A percentile compares a stretch with the other conserved stretches of the same genome.
Conservation (phyloP, 1,140 invertebrate species). For the Drosophila leontia region DNA sequence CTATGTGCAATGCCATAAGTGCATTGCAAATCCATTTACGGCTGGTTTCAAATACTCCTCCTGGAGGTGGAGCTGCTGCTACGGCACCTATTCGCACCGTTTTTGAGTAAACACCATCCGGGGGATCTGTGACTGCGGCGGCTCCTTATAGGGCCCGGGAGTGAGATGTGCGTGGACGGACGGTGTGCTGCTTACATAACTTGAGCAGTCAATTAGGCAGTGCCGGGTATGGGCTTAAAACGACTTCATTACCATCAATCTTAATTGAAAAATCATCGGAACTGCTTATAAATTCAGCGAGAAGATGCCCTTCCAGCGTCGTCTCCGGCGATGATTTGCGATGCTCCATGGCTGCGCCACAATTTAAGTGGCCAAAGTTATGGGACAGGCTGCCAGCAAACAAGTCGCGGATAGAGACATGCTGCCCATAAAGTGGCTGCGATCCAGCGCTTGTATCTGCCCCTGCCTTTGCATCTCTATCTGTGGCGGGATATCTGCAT, state of each 20-base stretch:
- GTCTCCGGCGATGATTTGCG: constrained; percentile 54
- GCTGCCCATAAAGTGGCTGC: constrained; percentile 40
- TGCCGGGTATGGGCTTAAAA: constrained; percentile 43
- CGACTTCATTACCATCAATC: constrained; percentile 79
- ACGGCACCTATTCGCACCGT: constrained; percentile 48
- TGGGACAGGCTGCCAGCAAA: constrained; percentile 49
- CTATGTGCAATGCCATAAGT: constrained; percentile 3
- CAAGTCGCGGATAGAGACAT: constrained; percentile 36
- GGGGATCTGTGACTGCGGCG: constrained; percentile 23
- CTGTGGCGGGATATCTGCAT: constrained; percentile 31
- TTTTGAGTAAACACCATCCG: constrained; percentile 32
- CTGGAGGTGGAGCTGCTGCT: constrained; percentile 1
- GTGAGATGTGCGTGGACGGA: constrained; percentile 9
- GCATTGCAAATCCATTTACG: constrained; percentile 6
- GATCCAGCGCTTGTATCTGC: constrained; percentile 35
- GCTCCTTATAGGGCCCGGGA: constrained; percentile 31
- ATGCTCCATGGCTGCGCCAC: constrained; percentile 58
- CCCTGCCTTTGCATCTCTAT: constrained; percentile 40
- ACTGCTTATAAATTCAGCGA: constrained; percentile 60
- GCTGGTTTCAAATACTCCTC: constrained; percentile 14
- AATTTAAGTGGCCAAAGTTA: constrained; percentile 79
- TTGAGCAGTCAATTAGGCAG: constrained; percentile 62
- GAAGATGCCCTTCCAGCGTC: constrained; percentile 39
- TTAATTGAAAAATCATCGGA: constrained; percentile 79
- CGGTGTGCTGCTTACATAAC: constrained; percentile 40